These are phyloP conservation scores for Tamias sibiricus DNA, from an alignment of 2,113 vertebrate species.

Conservation along the genomic window DNA sequence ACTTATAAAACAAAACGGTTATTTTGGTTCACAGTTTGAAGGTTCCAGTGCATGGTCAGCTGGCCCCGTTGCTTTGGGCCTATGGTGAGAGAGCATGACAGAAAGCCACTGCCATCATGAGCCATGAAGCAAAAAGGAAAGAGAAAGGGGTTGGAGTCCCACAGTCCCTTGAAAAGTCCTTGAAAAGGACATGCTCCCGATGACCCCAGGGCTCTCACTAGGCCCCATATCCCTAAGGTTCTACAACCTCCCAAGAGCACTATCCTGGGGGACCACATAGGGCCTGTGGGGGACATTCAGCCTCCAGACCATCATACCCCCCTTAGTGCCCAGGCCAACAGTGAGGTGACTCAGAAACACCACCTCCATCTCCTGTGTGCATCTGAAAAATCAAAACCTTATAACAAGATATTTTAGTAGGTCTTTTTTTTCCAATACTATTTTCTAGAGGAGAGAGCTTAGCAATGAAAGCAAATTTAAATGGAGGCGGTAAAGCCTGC, in stretches of 20 bases:
- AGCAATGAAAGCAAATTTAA: neutral
- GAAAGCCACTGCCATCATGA: neutral
- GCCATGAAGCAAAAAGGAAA: neutral
- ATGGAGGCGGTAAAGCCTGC: neutral
- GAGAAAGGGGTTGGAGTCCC: neutral
- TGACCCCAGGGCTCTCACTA: neutral
- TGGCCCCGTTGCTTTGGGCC: neutral
- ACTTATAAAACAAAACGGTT: neutral
- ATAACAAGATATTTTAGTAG: neutral
- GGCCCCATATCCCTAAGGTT: neutral
- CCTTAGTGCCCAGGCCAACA: fast-evolving
- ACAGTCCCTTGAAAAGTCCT: no score
- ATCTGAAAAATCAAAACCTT: neutral
- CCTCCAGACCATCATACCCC: neutral
- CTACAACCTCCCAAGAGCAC: neutral
- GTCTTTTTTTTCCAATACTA: neutral
- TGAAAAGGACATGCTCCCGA: neutral
- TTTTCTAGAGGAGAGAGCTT: neutral
- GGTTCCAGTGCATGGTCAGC: neutral
- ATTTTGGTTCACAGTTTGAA: neutral
- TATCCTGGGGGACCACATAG: neutral
- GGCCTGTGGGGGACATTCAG: neutral
- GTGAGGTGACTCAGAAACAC: neutral
- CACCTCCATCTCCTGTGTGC: neutral
- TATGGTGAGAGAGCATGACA: neutral